Percentiles rank a stretch among this genome's conserved stretches.
These are phyloP conservation scores for Ceratitis capitata DNA, from an alignment of 1,140 invertebrate genomes.

Conservation along the genomic window DNA sequence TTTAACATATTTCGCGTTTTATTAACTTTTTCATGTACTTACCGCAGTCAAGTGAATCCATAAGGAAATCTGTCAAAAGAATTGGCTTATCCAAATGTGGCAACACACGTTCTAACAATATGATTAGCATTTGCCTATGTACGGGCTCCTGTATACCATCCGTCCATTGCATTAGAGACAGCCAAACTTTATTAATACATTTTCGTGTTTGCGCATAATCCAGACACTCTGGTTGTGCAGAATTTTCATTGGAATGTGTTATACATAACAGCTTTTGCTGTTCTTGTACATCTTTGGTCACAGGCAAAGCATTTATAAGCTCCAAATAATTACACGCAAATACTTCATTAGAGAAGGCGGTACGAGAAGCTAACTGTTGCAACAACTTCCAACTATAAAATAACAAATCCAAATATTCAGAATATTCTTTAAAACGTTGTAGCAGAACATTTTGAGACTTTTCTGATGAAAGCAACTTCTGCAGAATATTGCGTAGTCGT, in stretches of 20 bases:
- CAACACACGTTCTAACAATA: constrained; percentile 85
- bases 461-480: constrained; percentile 68
- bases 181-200: constrained; percentile 76
- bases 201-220: constrained; percentile 63
- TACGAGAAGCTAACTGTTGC: constrained; percentile 66
- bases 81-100: constrained; percentile 83
- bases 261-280: constrained; percentile 66
- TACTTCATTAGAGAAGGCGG: constrained; percentile 69
- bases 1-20: background rate
- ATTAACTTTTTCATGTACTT: constrained; percentile 47
- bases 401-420: constrained; percentile 72
- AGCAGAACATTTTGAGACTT: constrained; percentile 68
- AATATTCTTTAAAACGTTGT: constrained; percentile 72
- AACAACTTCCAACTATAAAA: constrained; percentile 71
- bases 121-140: constrained; percentile 81
- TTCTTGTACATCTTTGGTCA: constrained; percentile 51
- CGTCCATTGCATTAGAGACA: constrained; percentile 74
- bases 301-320: constrained; percentile 69
- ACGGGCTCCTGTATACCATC: constrained; percentile 71
- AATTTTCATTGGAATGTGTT: constrained; percentile 37
- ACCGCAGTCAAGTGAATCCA: constrained; percentile 87
- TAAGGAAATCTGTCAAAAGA: constrained; percentile 90
- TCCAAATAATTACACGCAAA: constrained; percentile 78
- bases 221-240: constrained; percentile 48
- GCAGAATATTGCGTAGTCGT: constrained; percentile 68